A percentile compares a stretch with the other conserved stretches of the same genome.
These are phyloP conservation scores for Tinamus guttatus DNA, from an alignment of 2,113 vertebrate species.

Conservation along the genomic window DNA sequence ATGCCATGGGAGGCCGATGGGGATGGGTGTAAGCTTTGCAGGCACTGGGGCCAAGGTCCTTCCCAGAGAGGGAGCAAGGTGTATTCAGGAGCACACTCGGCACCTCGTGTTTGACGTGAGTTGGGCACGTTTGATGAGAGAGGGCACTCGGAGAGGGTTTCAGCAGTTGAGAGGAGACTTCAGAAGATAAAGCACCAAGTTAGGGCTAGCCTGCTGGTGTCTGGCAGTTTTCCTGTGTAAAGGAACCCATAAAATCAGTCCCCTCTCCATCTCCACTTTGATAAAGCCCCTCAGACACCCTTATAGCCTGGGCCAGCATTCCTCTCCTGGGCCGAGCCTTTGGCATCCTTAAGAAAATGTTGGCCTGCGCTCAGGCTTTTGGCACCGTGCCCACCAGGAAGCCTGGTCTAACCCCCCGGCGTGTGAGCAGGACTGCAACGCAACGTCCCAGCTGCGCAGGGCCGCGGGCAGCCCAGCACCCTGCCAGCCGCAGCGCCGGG, in stretches of 20 bases:
- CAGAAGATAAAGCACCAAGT: neutral
- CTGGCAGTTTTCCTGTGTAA: neutral
- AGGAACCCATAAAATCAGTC: neutral
- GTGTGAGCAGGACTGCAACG: rapidly evolving
- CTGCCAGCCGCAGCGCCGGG: too few species aligned
- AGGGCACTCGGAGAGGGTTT: neutral
- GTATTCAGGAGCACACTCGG: neutral
- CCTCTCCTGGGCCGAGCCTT: neutral
- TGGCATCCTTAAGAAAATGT: neutral
- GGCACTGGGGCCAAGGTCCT: neutral
- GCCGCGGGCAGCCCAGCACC: too few species aligned
- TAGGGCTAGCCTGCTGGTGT: rapidly evolving
- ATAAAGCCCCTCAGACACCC: neutral
- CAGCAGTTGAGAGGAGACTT: too few species aligned
- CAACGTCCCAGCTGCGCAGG: too few species aligned
- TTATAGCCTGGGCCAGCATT: neutral
- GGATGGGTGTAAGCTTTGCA: neutral
- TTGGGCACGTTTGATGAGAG: neutral
- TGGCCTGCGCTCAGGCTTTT: neutral
- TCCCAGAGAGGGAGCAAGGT: neutral
- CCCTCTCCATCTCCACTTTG: neutral
- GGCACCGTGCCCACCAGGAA: rapidly evolving
- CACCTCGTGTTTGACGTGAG: neutral
- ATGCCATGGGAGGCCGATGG: neutral
- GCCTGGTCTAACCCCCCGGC: neutral